These are phyloP conservation scores for Phortica magna DNA, from an alignment of 2,888 invertebrate species.

Conservation along the genomic window DNA sequence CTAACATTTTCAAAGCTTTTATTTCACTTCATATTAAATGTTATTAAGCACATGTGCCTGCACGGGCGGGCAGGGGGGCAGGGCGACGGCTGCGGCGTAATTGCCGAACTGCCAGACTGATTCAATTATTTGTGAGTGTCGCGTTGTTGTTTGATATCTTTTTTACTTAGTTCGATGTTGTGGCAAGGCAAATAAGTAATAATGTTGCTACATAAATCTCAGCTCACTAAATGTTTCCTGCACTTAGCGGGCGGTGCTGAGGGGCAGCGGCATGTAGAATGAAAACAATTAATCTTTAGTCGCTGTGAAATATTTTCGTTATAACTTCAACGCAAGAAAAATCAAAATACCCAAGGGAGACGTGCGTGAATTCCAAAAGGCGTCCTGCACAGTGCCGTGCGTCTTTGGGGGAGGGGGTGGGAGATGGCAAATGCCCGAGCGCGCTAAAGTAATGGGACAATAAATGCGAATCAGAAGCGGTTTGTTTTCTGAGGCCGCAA, in stretches of 20 bases:
- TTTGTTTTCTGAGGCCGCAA: not conserved
- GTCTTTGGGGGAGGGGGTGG: no score
- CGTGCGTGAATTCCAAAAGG: not conserved
- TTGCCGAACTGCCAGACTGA: not conserved
- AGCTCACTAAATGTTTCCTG: slow-evolving; percentile 23
- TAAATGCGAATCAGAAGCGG: slow-evolving; percentile 13
- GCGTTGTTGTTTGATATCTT: not conserved
- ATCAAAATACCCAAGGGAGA: slow-evolving; percentile 14
- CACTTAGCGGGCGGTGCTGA: not conserved
- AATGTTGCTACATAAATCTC: slow-evolving; percentile 25
- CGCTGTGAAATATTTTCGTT: slow-evolving; percentile 17
- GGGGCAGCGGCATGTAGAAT: not conserved
- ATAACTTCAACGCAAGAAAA: not conserved
- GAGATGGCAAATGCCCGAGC: no score
- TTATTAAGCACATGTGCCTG: slow-evolving; percentile 2
- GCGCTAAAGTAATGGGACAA: not conserved
- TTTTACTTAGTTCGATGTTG: not conserved
- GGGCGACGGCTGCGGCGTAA: not conserved
- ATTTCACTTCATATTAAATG: not conserved
- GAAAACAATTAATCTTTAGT: slow-evolving; percentile 29
- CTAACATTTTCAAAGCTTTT: not conserved
- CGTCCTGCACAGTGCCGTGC: not conserved
- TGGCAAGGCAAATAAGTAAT: not conserved
- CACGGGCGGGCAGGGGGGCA: no score
- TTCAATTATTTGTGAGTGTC: not conserved